Percentiles rank a stretch among this genome's conserved stretches.
These are phyloP conservation scores for Masticophis lateralis DNA, from an alignment of 2,797 vertebrate species.

Conservation along the genomic window DNA sequence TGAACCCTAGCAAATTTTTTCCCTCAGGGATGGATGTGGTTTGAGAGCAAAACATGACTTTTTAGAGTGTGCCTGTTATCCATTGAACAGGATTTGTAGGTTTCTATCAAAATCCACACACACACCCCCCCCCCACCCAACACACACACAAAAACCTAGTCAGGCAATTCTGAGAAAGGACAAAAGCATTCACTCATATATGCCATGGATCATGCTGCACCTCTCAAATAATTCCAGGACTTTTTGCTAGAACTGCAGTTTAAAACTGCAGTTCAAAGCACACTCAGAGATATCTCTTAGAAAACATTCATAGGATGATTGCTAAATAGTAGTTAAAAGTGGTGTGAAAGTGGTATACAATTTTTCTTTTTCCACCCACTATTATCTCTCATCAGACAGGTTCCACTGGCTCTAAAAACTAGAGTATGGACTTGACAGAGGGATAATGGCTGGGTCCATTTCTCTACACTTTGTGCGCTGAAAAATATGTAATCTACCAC, in stretches of 20 bases:
- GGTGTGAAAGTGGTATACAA: neutral
- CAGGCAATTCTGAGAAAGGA: neutral
- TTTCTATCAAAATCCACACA: neutral
- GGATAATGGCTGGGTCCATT: neutral
- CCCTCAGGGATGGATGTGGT: neutral
- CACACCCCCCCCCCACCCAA: too few species aligned
- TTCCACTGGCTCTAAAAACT: neutral
- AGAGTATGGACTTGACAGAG: neutral
- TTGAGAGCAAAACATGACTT: neutral
- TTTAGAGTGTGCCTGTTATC: neutral
- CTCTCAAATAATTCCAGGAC: neutral
- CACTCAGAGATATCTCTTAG: neutral
- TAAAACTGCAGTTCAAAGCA: neutral
- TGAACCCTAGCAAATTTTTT: neutral
- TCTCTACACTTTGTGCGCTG: accelerated
- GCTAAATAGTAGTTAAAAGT: neutral
- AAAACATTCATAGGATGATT: neutral
- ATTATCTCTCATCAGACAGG: neutral
- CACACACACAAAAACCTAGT: neutral
- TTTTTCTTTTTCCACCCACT: neutral
- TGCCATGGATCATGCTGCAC: neutral
- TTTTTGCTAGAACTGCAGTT: neutral
- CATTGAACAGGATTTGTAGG: neutral
- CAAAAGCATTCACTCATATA: neutral
- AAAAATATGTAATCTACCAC: neutral